Conservation (phyloP, 2,888 invertebrate genomes). For the Drosophila nigricruria region DNA sequence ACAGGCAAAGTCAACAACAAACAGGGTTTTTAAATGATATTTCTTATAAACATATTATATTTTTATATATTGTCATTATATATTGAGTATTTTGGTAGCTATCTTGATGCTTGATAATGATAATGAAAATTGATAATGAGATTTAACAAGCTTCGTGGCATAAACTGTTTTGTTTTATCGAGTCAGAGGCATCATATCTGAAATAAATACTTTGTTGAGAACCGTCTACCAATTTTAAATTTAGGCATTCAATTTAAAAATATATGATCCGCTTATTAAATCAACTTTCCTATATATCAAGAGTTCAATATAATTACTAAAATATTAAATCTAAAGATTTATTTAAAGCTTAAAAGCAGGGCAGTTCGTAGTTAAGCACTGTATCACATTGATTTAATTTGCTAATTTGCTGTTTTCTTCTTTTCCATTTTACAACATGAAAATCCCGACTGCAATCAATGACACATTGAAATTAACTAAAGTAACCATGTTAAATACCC, state of each 20-base stretch:
- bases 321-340: too few species aligned
- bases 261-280: neutral
- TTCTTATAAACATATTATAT: neutral
- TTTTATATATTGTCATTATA: neutral
- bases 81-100: neutral
- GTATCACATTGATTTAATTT: neutral
- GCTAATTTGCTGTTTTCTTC: conserved; percentile 4
- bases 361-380: neutral
- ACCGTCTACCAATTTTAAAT: neutral
- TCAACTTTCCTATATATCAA: too few species aligned
- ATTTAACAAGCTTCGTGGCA: neutral
- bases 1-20: too few species aligned
- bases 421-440: conserved; percentile 46
- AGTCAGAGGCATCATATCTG: neutral
- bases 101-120: neutral
- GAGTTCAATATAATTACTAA: too few species aligned
- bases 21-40: neutral
- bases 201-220: too few species aligned
- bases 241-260: neutral
- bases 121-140: neutral
- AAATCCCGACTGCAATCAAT: conserved; percentile 46
- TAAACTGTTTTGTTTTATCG: neutral
- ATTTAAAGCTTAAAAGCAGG: too few species aligned
- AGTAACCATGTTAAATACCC: conserved; percentile 26
- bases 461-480: conserved; percentile 4